Conservation (phyloP, 2,888 invertebrate species). For the Dasysyrphus albostriatus region DNA sequence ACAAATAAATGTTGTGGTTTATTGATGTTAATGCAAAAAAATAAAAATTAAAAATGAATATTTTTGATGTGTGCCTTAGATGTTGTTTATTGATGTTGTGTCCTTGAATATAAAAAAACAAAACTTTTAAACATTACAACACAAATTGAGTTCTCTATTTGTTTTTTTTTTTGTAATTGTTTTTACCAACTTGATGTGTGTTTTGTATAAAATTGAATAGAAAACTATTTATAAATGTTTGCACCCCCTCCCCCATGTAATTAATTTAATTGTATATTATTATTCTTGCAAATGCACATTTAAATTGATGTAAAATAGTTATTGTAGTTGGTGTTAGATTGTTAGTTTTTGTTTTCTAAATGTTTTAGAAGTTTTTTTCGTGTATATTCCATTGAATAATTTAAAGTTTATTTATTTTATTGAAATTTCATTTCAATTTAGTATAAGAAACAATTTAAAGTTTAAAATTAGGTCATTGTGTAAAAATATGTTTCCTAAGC, state of each 20-base stretch:
- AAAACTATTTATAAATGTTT: constrained; percentile 40
- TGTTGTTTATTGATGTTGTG: constrained; percentile 75
- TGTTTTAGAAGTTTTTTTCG: constrained; percentile 24
- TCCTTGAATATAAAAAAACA: constrained; percentile 41
- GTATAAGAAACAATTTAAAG: background rate
- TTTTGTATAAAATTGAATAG: background rate
- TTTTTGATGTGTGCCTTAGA: constrained; percentile 69
- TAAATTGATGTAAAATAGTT: constrained; percentile 34
- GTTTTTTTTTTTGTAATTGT: constrained; percentile 29
- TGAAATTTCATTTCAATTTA: background rate
- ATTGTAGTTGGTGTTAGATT: constrained; percentile 51
- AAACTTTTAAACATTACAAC: constrained; percentile 13
- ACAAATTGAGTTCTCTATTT: background rate
- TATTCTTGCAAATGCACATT: constrained; percentile 40
- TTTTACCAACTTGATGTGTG: constrained; percentile 43
- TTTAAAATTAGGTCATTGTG: no score
- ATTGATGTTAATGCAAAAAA: constrained; percentile 66
- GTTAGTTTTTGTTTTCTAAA: constrained; percentile 9
- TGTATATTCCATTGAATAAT: background rate
- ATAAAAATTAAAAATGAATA: constrained; percentile 4
- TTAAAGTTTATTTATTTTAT: background rate
- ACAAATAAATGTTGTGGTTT: constrained; percentile 70
- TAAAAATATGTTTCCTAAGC: no score
- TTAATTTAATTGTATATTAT: constrained; percentile 35
- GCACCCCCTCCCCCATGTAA: constrained; percentile 8